Evolutionary conservation across 2,888 invertebrate species (phyloP), one percentile per base, ranked within the genome.

Genomic region (Trichopria drosophilae): DNA sequence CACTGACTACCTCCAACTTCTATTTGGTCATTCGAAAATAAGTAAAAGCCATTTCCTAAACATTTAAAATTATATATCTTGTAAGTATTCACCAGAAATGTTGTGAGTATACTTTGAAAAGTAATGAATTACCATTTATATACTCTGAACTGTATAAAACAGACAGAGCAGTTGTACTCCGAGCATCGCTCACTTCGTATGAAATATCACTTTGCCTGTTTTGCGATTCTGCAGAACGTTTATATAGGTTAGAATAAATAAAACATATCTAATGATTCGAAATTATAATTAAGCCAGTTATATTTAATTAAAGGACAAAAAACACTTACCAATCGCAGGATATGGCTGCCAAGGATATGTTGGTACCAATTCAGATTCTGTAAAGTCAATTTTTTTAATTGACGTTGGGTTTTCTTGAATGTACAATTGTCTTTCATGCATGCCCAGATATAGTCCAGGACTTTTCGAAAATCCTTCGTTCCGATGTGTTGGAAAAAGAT

Each of bases 371-470:
- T 36, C 22, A 26, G 51, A 23, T 9, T 34, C 36, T 32, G 24
- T 31, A 16, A 56, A 19, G 29, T 68, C 62, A 7, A 70, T 44
- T 28, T 51, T 51, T 63, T 64, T 65, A 22, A 51, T 32, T 26
- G 64, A 28, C 31, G 59, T 54, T 22, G 57, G 43, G 52, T 71
- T 75, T 62, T 74, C 73, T 58, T 72, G 69, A 40, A 70, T 60
- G 51, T 78, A 79, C 59, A 88, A 82, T 79, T 92, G 92, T 64
- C 84, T 84, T 18, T 89, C 81, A 69, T 91, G 90, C 78, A 89
- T 87, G 43, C 92, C 93, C 41, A 93, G 78, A 73, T 93, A 93
- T n/a, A 93, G 78, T 0, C 87, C 82, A 0, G 91, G 90, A 45
- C 76, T 72, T 18, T 76, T 65, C 4, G 73, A 60, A 18, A 78